Evolutionary conservation across 2,113 vertebrate genomes (phyloP).

Genomic region (Pterocles gutturalis): DNA sequence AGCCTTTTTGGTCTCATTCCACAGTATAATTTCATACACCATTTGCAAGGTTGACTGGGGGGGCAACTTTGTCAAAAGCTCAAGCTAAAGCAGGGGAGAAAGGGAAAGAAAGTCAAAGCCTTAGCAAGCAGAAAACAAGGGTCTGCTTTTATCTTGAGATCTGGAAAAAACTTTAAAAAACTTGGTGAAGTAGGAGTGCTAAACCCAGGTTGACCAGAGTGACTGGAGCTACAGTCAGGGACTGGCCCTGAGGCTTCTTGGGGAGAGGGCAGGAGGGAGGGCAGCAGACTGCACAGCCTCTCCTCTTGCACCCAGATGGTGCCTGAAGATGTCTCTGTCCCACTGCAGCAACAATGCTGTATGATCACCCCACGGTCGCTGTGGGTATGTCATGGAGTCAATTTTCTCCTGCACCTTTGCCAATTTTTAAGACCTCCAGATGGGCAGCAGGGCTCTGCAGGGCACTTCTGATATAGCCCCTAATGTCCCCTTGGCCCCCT

Average conservation of each 20-base stretch:
- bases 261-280: neutral
- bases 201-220: neutral
- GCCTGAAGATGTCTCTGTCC: neutral
- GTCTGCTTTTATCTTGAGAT: neutral
- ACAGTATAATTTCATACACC: neutral
- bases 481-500: neutral
- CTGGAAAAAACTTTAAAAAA: neutral
- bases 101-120: neutral
- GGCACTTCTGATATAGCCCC: no score
- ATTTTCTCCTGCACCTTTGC: accelerated
- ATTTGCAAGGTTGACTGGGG: neutral
- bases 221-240: neutral
- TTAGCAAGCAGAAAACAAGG: neutral
- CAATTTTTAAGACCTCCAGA: neutral
- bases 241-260: neutral
- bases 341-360: accelerated
- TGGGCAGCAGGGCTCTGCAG: neutral
- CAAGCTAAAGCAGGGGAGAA: neutral
- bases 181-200: neutral
- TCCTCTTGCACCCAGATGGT: accelerated
- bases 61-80: neutral
- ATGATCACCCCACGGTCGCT: accelerated
- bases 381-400: accelerated
- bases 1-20: neutral
- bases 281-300: neutral